phyloP scores from a whole-genome alignment of 2,113 vertebrate genomes.

The Neolamprologus sp. region DNA sequence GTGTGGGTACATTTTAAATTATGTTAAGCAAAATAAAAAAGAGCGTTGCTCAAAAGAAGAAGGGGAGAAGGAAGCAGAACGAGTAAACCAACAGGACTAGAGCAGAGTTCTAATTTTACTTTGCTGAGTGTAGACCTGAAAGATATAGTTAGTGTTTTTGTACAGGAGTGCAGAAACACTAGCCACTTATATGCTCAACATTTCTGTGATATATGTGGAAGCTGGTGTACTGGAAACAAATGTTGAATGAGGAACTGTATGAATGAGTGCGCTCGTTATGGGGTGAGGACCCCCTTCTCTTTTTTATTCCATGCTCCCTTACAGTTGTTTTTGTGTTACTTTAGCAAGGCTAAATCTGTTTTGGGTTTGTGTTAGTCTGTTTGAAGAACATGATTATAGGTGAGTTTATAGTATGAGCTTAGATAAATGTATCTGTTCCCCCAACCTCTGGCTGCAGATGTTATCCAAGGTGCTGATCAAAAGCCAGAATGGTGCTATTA shows the following conservation, averaged over 20 bases:
- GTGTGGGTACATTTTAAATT: not conserved
- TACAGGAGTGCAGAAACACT: not conserved
- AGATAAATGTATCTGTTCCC: not conserved
- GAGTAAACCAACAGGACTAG: not conserved
- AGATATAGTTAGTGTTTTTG: not conserved
- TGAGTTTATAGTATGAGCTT: not conserved
- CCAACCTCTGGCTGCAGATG: not conserved
- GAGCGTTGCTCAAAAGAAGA: accelerated
- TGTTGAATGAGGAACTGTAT: not conserved
- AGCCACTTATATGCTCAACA: not conserved
- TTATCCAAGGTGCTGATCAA: not conserved
- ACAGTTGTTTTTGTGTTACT: not conserved
- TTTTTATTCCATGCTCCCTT: not conserved
- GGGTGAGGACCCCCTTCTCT: not conserved
- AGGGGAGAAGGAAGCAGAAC: not conserved
- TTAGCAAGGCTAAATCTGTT: not conserved
- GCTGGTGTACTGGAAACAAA: not conserved
- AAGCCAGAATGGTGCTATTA: not conserved
- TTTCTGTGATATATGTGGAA: not conserved
- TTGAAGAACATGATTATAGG: not conserved
- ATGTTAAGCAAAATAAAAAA: not conserved
- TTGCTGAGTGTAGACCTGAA: not conserved
- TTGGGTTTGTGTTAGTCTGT: not conserved
- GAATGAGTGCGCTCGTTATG: accelerated
- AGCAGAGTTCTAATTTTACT: not conserved